Percentiles rank a stretch among this genome's conserved stretches.
Evolutionary conservation across 2,113 vertebrate species (phyloP).

Genomic region (Rostratula benghalensis): DNA sequence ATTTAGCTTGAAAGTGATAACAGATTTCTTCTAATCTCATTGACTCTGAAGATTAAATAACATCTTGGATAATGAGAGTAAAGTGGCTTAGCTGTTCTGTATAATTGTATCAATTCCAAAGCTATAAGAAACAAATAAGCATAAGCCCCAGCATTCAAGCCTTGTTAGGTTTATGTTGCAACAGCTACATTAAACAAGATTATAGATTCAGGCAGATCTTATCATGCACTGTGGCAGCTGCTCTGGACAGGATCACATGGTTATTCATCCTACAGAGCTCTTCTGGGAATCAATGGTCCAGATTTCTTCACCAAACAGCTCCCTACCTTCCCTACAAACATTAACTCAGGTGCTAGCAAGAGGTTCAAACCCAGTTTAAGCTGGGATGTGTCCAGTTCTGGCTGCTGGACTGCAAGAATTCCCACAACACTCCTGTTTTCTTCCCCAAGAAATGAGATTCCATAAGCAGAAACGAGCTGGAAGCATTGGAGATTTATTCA

Average conservation of each 20-base stretch:
- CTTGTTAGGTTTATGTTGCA: constrained; percentile 36
- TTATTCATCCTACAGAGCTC: background rate
- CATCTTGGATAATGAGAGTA: constrained; percentile 17
- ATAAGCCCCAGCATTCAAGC: constrained; percentile 27
- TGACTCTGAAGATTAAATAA: constrained; percentile 53
- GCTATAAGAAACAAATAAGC: constrained; percentile 51
- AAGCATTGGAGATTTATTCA: background rate
- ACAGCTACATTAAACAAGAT: constrained; percentile 20
- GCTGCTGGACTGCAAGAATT: background rate
- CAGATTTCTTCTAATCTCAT: constrained; percentile 9
- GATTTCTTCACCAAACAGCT: background rate
- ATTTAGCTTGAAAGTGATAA: background rate
- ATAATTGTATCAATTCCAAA: constrained; percentile 55
- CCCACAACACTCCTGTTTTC: background rate
- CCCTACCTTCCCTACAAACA: background rate
- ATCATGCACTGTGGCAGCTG: background rate
- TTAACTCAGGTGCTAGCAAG: background rate
- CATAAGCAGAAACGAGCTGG: background rate
- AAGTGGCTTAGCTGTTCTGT: constrained; percentile 35
- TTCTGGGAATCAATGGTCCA: background rate
- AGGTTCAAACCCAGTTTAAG: background rate
- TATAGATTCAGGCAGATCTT: constrained; percentile 22
- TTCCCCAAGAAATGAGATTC: background rate
- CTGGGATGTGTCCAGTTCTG: background rate
- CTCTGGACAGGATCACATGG: background rate